Percentiles rank a stretch among this genome's conserved stretches.
Evolutionary conservation across 2,797 vertebrate genomes (phyloP).

Genomic region (Phaenicophaeus curvirostris): DNA sequence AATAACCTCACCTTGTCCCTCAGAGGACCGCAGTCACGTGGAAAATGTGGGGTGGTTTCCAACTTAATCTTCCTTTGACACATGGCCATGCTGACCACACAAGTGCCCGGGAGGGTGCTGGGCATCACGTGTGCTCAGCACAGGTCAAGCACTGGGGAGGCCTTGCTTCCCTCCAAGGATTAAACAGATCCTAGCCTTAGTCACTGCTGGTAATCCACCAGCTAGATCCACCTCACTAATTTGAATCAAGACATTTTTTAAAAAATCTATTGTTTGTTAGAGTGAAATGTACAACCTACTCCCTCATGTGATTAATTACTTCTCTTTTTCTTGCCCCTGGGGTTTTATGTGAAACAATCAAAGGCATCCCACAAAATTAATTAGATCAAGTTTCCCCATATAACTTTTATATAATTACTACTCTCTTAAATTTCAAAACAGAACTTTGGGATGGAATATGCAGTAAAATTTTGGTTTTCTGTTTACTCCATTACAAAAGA

Average conservation of each 20-base stretch:
- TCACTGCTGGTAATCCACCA: neutral
- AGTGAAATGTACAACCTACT: neutral
- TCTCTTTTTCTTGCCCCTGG: neutral
- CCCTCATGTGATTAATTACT: neutral
- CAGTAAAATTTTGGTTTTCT: constrained; percentile 28
- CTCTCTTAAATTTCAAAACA: constrained; percentile 28
- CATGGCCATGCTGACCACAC: rapidly evolving
- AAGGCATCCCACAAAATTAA: neutral
- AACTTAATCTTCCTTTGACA: neutral
- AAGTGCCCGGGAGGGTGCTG: rapidly evolving
- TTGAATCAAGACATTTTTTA: neutral
- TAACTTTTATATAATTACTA: neutral
- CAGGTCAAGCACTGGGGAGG: rapidly evolving
- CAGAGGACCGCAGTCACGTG: neutral
- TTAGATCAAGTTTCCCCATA: neutral
- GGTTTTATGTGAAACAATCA: neutral
- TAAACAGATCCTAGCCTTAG: constrained; percentile 1
- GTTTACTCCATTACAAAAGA: neutral
- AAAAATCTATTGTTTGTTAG: neutral
- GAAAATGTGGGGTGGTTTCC: neutral
- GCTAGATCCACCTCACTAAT: neutral
- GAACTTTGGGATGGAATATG: neutral
- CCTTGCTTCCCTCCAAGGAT: neutral
- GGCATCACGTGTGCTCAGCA: neutral
- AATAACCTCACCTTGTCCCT: neutral